Evolutionary conservation across 2,797 vertebrate species (phyloP).

Genomic region (Monodelphis domestica): DNA sequence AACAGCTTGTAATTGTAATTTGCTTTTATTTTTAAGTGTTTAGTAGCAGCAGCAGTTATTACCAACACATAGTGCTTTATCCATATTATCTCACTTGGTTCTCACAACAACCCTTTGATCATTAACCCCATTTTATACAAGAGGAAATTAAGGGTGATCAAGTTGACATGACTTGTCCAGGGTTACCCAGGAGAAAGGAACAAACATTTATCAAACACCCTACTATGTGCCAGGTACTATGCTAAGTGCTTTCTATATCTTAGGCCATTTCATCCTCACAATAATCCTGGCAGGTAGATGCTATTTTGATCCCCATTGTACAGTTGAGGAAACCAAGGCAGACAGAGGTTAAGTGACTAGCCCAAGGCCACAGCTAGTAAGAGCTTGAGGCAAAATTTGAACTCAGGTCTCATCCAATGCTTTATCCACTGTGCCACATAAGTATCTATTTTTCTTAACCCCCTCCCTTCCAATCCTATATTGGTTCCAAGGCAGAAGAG

Average conservation of each 20-base stretch:
- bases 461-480: too few relatives aligned
- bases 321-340: neutral
- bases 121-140: neutral
- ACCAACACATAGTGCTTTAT: neutral
- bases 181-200: too few relatives aligned
- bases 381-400: too few relatives aligned
- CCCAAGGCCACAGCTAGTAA: too few relatives aligned
- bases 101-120: too few relatives aligned
- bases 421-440: too few relatives aligned
- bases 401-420: too few relatives aligned
- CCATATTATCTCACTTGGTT: too few relatives aligned
- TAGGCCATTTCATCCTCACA: neutral
- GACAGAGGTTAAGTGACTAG: too few relatives aligned
- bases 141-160: neutral
- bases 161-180: neutral
- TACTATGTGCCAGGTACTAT: neutral
- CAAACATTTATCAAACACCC: neutral
- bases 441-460: too few relatives aligned
- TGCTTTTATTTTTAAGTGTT: neutral
- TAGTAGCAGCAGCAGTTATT: neutral
- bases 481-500: too few relatives aligned
- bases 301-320: neutral
- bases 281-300: neutral
- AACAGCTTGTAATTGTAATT: neutral
- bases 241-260: neutral